These are phyloP conservation scores for Salvelinus alpinus DNA, from an alignment of 2,113 vertebrate species.

Conservation along the genomic window DNA sequence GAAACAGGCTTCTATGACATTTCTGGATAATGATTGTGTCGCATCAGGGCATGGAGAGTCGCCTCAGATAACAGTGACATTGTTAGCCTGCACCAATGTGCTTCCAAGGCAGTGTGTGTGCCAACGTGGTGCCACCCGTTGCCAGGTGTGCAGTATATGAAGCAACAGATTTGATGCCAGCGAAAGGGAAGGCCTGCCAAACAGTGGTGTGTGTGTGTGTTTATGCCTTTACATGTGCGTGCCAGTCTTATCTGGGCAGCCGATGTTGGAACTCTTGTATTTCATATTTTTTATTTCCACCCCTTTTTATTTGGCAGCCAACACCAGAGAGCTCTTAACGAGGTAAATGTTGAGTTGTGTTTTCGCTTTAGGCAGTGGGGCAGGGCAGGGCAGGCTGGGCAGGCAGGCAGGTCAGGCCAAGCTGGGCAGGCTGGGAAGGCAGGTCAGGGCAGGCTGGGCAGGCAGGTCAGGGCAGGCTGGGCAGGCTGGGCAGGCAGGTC, in stretches of 20 bases:
- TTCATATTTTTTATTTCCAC: constrained; percentile 52
- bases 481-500: too few relatives aligned
- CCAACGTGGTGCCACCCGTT: constrained; percentile 52
- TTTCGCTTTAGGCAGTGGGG: constrained; percentile 52
- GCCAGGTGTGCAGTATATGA: constrained; percentile 23
- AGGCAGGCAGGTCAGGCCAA: neutral
- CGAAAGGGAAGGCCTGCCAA: constrained; percentile 42
- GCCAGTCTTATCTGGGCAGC: constrained; percentile 56
- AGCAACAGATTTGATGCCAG: constrained; percentile 50
- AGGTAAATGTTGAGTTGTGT: constrained; percentile 56
- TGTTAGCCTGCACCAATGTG: constrained; percentile 49
- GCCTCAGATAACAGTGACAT: constrained; percentile 52
- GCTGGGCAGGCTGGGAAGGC: neutral
- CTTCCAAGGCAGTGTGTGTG: constrained; percentile 42
- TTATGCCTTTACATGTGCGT: neutral
- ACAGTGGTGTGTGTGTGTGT: constrained; percentile 43
- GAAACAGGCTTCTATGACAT: constrained; percentile 5
- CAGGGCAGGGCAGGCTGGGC: constrained; percentile 29
- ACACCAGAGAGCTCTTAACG: constrained; percentile 57
- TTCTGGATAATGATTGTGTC: constrained; percentile 55
- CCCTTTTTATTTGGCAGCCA: constrained; percentile 46
- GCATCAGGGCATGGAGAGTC: constrained; percentile 54
- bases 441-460: too few relatives aligned
- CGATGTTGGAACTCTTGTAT: constrained; percentile 39
- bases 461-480: too few relatives aligned